Conservation (phyloP, 2,888 invertebrate species). For the Amiota communis region DNA sequence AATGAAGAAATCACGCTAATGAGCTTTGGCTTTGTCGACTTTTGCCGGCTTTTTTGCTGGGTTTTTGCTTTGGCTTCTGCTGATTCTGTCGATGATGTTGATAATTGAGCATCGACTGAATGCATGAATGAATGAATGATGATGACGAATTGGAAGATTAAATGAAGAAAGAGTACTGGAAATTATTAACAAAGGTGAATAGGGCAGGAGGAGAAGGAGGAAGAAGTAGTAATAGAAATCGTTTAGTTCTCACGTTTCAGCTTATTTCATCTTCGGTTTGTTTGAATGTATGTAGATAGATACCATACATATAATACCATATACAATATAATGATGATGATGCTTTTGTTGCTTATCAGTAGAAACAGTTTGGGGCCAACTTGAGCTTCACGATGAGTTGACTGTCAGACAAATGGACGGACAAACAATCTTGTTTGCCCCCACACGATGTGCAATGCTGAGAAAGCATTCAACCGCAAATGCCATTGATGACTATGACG, state of each 20-base stretch:
- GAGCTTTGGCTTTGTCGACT: slow-evolving; percentile 11
- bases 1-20: slow-evolving; percentile 28
- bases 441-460: slow-evolving; percentile 14
- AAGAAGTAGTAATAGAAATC: neutral
- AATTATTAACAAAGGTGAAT: neutral
- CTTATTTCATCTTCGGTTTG: neutral
- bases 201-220: neutral
- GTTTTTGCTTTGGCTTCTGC: neutral
- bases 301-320: too few species aligned
- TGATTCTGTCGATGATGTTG: neutral
- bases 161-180: neutral
- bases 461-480: slow-evolving; percentile 4
- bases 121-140: slow-evolving; percentile 2
- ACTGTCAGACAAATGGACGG: neutral
- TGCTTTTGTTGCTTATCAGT: slow-evolving; percentile 7
- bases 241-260: slow-evolving; percentile 20
- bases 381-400: neutral
- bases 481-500: neutral
- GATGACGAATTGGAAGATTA: neutral
- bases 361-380: slow-evolving; percentile 12
- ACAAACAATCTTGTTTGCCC: neutral
- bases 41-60: neutral
- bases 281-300: neutral
- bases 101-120: slow-evolving; percentile 4
- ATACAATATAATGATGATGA: neutral